Conservation (phyloP, 2,888 invertebrate species). For the Agriopis marginaria region DNA sequence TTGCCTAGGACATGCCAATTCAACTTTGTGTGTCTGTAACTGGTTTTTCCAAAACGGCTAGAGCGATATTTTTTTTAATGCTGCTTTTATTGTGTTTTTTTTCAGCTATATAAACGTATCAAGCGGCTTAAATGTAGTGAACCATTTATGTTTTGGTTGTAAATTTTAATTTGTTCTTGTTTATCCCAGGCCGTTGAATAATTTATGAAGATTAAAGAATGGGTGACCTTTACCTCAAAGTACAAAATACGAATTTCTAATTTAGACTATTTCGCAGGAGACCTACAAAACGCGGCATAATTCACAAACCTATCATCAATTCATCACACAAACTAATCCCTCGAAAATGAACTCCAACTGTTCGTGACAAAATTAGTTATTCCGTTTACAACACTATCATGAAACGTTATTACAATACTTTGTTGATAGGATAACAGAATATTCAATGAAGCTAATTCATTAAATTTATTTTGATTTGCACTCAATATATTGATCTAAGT, state of each 20-base stretch:
- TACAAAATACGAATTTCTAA: not conserved
- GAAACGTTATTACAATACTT: conserved; percentile 16
- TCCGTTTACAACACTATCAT: conserved; percentile 24
- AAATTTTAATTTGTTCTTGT: too few relatives aligned
- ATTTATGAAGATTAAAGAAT: too few relatives aligned
- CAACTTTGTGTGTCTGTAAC: too few relatives aligned
- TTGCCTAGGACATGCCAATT: too few relatives aligned
- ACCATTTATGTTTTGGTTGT: too few relatives aligned
- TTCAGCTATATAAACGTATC: too few relatives aligned
- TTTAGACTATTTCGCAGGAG: not conserved
- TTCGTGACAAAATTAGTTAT: conserved; percentile 25
- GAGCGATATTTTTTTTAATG: too few relatives aligned
- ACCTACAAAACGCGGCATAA: conserved; percentile 11
- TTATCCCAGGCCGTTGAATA: too few relatives aligned
- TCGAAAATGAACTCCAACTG: conserved; percentile 9
- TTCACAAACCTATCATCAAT: conserved; percentile 23
- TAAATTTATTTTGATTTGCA: not conserved
- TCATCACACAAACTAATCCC: conserved; percentile 25
- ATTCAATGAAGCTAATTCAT: conserved; percentile 1
- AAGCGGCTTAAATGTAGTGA: too few relatives aligned
- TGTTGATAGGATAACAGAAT: conserved; percentile 16
- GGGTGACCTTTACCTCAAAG: not conserved
- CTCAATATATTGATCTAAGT: not conserved
- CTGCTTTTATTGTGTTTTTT: too few relatives aligned
- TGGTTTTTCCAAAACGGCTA: too few relatives aligned